These are phyloP conservation scores for Ruditapes philippinarum DNA, from an alignment of 1,140 invertebrate species.

Conservation along the genomic window DNA sequence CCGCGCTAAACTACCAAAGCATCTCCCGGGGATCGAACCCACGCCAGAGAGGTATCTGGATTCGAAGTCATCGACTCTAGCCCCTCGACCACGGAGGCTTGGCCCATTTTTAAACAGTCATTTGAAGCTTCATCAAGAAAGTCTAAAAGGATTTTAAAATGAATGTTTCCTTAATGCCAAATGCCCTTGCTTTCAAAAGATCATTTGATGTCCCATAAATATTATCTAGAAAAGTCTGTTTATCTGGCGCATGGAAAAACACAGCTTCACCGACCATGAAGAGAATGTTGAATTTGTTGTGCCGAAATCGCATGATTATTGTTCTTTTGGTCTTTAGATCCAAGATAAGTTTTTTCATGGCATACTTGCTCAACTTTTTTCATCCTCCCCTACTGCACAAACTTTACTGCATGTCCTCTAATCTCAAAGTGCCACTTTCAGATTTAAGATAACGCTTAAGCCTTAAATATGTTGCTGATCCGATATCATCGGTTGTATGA, in stretches of 20 bases:
- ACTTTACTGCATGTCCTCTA: slow-evolving; percentile 56
- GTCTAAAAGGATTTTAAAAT: slow-evolving; percentile 6
- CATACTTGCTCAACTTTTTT: slow-evolving; percentile 52
- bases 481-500: neutral
- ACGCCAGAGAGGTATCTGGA: too few relatives aligned
- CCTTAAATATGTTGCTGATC: neutral
- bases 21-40: too few relatives aligned
- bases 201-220: slow-evolving; percentile 24
- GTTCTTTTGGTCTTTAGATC: slow-evolving; percentile 5
- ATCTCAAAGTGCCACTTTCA: slow-evolving; percentile 58
- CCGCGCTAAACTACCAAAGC: too few relatives aligned
- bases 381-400: slow-evolving; percentile 62
- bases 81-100: too few relatives aligned
- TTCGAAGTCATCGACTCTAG: too few relatives aligned
- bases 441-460: slow-evolving; percentile 17
- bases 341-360: slow-evolving; percentile 35
- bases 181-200: slow-evolving; percentile 27
- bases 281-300: slow-evolving; percentile 66
- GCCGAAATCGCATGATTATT: slow-evolving; percentile 24
- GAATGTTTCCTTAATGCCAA: slow-evolving; percentile 25
- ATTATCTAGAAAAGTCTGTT: slow-evolving; percentile 40
- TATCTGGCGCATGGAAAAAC: slow-evolving; percentile 21
- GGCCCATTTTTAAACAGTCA: neutral
- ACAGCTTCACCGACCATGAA: slow-evolving; percentile 50
- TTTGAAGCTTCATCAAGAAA: slow-evolving; percentile 42